These are phyloP conservation scores for Acipenser transmontanus DNA, from an alignment of 2,797 vertebrate genomes.

Conservation along the genomic window DNA sequence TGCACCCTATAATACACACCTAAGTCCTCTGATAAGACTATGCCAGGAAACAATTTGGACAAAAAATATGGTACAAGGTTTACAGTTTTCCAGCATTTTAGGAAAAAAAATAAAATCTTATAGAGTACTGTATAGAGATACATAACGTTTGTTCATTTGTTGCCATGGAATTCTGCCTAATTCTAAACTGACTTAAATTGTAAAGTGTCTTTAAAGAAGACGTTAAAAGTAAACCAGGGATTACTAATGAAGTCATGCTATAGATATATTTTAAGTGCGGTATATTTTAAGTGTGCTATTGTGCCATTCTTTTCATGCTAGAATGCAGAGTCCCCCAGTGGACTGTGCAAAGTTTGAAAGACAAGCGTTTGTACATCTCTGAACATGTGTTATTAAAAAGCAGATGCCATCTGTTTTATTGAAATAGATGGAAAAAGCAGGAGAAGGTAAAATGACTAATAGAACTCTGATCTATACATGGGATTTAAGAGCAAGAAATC, in stretches of 20 bases:
- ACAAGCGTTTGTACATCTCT: not conserved
- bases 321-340: too few relatives aligned
- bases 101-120: not conserved
- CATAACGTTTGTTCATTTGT: not conserved
- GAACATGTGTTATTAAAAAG: slow-evolving; percentile 15
- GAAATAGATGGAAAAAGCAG: slow-evolving; percentile 24
- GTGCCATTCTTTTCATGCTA: too few relatives aligned
- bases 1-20: too few relatives aligned
- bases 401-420: slow-evolving; percentile 17
- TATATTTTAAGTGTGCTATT: too few relatives aligned
- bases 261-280: too few relatives aligned
- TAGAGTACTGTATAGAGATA: not conserved
- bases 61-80: not conserved
- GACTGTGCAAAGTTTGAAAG: slow-evolving; percentile 17
- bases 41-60: not conserved
- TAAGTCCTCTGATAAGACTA: not conserved
- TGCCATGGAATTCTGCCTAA: not conserved
- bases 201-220: too few relatives aligned
- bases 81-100: not conserved
- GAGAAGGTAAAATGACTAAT: slow-evolving; percentile 41
- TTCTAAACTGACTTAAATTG: not conserved
- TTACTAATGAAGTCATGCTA: too few relatives aligned
- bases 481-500: slow-evolving; percentile 45
- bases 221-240: too few relatives aligned
- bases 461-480: slow-evolving; percentile 38